These are phyloP conservation scores for Habrosyne pyritoides DNA, from an alignment of 2,888 invertebrate genomes.

Conservation along the genomic window DNA sequence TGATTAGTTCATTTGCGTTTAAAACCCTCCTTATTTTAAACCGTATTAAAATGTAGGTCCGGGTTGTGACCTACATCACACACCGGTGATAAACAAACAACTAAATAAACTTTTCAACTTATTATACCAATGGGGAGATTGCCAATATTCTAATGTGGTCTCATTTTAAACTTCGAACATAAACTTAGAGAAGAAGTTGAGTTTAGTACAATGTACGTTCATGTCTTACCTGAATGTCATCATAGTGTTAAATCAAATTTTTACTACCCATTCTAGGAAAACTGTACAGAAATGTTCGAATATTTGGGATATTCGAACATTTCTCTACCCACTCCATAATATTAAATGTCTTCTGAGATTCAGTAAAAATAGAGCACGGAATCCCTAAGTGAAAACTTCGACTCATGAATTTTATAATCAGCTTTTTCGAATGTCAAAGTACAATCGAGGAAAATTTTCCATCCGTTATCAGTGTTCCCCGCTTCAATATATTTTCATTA, in stretches of 20 bases:
- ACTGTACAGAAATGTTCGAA: no score
- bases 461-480: constrained; percentile 29
- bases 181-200: neutral
- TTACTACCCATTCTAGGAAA: neutral
- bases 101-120: neutral
- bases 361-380: neutral
- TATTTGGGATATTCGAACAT: no score
- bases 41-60: neutral
- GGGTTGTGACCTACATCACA: neutral
- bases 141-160: neutral
- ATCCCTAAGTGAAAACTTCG: neutral
- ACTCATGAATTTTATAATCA: neutral
- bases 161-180: neutral
- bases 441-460: neutral
- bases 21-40: neutral
- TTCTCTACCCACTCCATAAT: no score
- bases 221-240: neutral
- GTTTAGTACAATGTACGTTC: neutral
- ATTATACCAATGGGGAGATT: neutral
- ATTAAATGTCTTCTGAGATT: neutral
- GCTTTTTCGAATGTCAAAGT: neutral
- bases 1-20: neutral
- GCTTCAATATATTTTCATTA: constrained; percentile 62
- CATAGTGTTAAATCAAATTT: neutral
- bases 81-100: neutral